Percentiles rank a stretch among this genome's conserved stretches.
Evolutionary conservation across 2,113 vertebrate genomes (phyloP).

Genomic region (Nibea coibor): DNA sequence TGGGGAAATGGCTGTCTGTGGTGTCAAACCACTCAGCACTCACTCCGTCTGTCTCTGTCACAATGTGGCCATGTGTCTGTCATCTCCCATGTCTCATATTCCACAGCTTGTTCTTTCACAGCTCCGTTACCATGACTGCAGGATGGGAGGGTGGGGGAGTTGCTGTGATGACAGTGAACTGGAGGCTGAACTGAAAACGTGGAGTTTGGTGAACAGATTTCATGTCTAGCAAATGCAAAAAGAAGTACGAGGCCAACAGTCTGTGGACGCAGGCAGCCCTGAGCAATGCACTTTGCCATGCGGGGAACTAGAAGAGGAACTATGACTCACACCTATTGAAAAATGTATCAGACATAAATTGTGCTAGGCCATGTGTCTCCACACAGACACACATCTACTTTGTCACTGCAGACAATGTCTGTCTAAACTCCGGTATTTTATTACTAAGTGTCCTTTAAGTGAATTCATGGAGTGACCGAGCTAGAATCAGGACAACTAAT

Average conservation of each 20-base stretch:
- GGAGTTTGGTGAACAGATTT: constrained; percentile 72
- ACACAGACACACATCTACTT: constrained; percentile 23
- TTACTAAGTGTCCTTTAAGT: constrained; percentile 27
- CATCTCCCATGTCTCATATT: constrained; percentile 70
- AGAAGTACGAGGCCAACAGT: constrained; percentile 39
- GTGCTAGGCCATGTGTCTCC: constrained; percentile 46
- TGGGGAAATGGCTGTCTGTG: constrained; percentile 66
- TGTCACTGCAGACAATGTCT: constrained; percentile 6
- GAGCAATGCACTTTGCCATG: constrained; percentile 45
- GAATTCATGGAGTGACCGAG: constrained; percentile 2
- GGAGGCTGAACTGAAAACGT: constrained; percentile 61
- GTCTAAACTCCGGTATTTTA: constrained; percentile 5
- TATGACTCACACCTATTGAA: constrained; percentile 66
- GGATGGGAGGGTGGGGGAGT: constrained; percentile 57
- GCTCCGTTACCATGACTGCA: constrained; percentile 83
- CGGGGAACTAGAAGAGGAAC: constrained; percentile 41
- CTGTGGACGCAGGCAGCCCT: constrained; percentile 50
- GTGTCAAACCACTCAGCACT: constrained; percentile 71
- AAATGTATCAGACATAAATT: constrained; percentile 63
- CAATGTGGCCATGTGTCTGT: constrained; percentile 81
- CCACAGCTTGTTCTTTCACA: constrained; percentile 77
- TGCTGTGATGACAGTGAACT: constrained; percentile 59
- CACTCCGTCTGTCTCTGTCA: constrained; percentile 77
- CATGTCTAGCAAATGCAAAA: constrained; percentile 60
- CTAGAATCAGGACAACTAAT: not conserved